Conservation (phyloP, 2,113 vertebrate species). For the Corydoras sp. region DNA sequence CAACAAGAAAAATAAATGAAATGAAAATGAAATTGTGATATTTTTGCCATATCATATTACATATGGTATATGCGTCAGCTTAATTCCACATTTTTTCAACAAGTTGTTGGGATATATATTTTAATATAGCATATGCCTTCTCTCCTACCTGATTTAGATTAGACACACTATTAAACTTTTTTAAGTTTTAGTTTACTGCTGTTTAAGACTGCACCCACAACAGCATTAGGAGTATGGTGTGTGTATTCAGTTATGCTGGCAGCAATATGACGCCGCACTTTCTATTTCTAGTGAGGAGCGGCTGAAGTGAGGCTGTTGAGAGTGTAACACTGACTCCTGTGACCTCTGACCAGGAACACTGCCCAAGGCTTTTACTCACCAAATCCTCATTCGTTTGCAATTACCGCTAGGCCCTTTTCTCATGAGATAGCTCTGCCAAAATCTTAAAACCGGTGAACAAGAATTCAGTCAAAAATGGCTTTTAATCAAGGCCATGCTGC, state of each 20-base stretch:
- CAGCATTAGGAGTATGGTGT: conserved; percentile 48
- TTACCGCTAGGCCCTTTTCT: conserved; percentile 49
- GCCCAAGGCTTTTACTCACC: conserved; percentile 58
- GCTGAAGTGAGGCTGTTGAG: conserved; percentile 67
- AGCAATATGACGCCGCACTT: conserved; percentile 64
- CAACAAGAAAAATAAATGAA: too few relatives aligned
- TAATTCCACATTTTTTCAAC: too few relatives aligned
- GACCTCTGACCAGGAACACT: conserved; percentile 67
- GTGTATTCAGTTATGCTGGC: conserved; percentile 60
- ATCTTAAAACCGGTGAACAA: conserved; percentile 40
- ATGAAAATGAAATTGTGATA: too few relatives aligned
- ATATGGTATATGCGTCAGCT: too few relatives aligned
- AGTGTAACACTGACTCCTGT: conserved; percentile 70
- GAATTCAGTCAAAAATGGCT: conserved; percentile 25
- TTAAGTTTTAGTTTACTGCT: too few relatives aligned
- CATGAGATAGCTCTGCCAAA: conserved; percentile 49
- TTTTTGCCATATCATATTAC: too few relatives aligned
- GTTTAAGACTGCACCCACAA: conserved; percentile 8
- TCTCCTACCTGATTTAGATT: too few relatives aligned
- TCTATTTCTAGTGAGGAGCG: conserved; percentile 63
- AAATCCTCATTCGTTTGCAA: conserved; percentile 57
- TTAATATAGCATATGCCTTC: too few relatives aligned
- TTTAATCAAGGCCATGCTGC: conserved; percentile 16
- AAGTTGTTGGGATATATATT: too few relatives aligned
- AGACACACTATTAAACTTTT: too few relatives aligned